Percentiles rank a stretch among this genome's conserved stretches.
Conservation (phyloP, 2,888 invertebrate species). For the Pachliopta kotzebuea region DNA sequence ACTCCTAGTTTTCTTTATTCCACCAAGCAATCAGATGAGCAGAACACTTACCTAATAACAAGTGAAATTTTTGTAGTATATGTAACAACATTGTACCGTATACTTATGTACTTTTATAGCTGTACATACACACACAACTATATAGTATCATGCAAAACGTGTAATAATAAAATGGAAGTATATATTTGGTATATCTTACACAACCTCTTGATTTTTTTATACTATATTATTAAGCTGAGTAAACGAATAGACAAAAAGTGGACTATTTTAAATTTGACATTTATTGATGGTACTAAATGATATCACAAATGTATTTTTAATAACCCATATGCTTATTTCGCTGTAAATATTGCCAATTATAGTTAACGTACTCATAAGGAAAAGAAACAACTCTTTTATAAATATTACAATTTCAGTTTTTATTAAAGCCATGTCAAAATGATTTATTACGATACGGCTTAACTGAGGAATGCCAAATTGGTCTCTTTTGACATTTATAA, state of each 20-base stretch:
- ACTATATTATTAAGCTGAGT: neutral
- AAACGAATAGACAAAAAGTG: conserved; percentile 9
- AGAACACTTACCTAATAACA: too few relatives aligned
- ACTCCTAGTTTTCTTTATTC: neutral
- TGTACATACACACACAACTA: too few relatives aligned
- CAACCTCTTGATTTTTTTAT: neutral
- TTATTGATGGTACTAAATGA: conserved; percentile 11
- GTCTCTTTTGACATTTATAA: conserved; percentile 13
- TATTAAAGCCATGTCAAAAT: conserved; percentile 15
- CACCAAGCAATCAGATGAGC: neutral
- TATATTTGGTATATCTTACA: neutral
- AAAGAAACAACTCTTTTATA: conserved; percentile 8
- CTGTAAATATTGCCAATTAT: conserved; percentile 5
- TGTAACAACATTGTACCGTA: too few relatives aligned
- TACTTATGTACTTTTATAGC: too few relatives aligned
- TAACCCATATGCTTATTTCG: neutral
- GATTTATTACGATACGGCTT: conserved; percentile 15
- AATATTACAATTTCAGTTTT: neutral
- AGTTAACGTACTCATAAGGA: neutral
- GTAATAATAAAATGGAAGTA: neutral
- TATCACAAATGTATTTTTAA: neutral
- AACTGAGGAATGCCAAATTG: conserved; percentile 16
- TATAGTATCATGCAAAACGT: neutral
- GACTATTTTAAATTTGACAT: conserved; percentile 8
- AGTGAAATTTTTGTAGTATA: too few relatives aligned